These are phyloP conservation scores for Pristionchus arcanus DNA, from an alignment of 2,888 invertebrate species.

Conservation along the genomic window DNA sequence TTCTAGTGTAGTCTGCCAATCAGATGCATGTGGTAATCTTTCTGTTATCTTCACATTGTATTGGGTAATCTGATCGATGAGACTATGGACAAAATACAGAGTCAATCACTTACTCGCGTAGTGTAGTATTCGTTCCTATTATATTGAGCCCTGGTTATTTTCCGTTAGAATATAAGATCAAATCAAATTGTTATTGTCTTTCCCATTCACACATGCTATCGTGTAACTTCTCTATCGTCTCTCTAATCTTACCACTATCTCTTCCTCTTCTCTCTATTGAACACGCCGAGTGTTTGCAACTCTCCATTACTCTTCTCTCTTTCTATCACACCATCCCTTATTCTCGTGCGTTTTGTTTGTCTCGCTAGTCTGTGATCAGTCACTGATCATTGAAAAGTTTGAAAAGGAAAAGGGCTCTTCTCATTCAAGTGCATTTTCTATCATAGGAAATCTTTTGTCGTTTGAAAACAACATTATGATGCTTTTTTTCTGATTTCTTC, in stretches of 20 bases:
- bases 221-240: background rate
- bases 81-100: too few species aligned
- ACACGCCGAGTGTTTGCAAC: constrained; percentile 18
- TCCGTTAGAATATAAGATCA: background rate
- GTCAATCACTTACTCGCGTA: too few species aligned
- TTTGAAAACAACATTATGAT: too few species aligned
- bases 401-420: background rate
- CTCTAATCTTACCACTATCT: background rate
- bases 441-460: background rate
- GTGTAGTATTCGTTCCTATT: too few species aligned
- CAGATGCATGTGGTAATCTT: background rate
- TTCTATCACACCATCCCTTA: background rate
- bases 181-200: background rate
- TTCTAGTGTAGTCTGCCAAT: background rate
- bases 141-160: background rate
- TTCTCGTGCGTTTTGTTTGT: background rate
- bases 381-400: background rate
- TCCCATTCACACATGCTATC: background rate
- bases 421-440: background rate
- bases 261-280: background rate
- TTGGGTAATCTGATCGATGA: too few species aligned
- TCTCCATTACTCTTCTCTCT: background rate
- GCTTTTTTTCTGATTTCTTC: too few species aligned
- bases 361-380: background rate
- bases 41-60: too few species aligned